Evolutionary conservation across 2,797 vertebrate genomes (phyloP).

Genomic region (Bucorvus abyssinicus): DNA sequence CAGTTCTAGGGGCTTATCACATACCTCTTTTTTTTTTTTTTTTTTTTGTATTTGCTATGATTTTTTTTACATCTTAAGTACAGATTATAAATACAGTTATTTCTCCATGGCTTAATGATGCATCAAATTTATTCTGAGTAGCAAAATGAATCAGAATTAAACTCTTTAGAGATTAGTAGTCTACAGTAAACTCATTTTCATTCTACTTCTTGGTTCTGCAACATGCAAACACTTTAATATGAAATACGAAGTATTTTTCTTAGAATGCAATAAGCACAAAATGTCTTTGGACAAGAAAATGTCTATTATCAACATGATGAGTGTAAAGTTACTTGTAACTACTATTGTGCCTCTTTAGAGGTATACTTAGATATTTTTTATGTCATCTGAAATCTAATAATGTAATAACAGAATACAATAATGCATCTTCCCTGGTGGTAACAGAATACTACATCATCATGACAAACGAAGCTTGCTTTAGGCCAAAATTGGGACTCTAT

Average conservation of each 20-base stretch:
- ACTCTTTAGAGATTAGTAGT: neutral
- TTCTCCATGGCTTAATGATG: neutral
- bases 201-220: neutral
- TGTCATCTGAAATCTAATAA: neutral
- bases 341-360: neutral
- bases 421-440: neutral
- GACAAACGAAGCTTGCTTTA: neutral
- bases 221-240: neutral
- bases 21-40: rapidly evolving
- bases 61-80: neutral
- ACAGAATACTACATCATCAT: neutral
- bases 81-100: neutral
- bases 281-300: neutral
- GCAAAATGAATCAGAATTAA: neutral
- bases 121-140: neutral
- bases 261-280: neutral
- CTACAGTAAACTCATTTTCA: neutral
- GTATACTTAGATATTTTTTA: neutral
- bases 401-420: neutral
- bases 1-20: neutral
- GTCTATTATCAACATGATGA: neutral
- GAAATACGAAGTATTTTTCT: neutral
- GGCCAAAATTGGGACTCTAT: rapidly evolving
- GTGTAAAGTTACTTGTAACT: neutral
- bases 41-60: neutral